Conservation (phyloP, 2,113 vertebrate genomes). For the Cyprichromis sp. region DNA sequence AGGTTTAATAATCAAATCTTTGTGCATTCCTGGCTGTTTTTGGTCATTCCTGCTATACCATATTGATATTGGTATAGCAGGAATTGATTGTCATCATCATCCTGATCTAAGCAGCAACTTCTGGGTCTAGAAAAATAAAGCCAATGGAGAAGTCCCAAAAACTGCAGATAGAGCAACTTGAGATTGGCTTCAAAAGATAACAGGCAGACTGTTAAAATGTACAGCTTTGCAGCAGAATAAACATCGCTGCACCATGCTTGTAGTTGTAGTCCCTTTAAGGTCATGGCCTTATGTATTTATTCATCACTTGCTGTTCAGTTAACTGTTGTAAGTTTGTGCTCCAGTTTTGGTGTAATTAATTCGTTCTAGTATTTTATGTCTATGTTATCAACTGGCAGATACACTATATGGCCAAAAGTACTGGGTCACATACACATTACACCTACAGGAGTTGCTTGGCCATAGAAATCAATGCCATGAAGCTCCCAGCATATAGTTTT, state of each 20-base stretch:
- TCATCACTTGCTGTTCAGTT: not conserved
- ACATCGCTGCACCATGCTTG: not conserved
- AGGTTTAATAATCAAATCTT: not conserved
- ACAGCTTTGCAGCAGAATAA: not conserved
- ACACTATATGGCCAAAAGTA: not conserved
- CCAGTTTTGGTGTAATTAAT: rapidly evolving
- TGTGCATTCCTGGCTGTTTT: not conserved
- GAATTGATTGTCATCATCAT: not conserved
- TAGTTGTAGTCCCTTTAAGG: not conserved
- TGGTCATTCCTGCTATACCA: not conserved
- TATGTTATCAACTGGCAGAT: not conserved
- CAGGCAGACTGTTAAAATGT: not conserved
- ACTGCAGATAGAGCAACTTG: not conserved
- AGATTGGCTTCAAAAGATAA: not conserved
- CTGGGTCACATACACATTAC: not conserved
- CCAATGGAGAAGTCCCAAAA: rapidly evolving
- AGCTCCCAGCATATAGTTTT: not conserved
- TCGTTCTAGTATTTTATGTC: not conserved
- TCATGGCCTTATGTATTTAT: rapidly evolving
- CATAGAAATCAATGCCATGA: not conserved
- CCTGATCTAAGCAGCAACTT: not conserved
- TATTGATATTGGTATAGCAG: not conserved
- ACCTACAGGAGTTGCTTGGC: not conserved
- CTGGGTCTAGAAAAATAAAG: not conserved
- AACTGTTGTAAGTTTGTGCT: not conserved